Evolutionary conservation across 92 coral and sea anemone genomes (phyloP).

Genomic region (Anthopleura xanthogrammica): DNA sequence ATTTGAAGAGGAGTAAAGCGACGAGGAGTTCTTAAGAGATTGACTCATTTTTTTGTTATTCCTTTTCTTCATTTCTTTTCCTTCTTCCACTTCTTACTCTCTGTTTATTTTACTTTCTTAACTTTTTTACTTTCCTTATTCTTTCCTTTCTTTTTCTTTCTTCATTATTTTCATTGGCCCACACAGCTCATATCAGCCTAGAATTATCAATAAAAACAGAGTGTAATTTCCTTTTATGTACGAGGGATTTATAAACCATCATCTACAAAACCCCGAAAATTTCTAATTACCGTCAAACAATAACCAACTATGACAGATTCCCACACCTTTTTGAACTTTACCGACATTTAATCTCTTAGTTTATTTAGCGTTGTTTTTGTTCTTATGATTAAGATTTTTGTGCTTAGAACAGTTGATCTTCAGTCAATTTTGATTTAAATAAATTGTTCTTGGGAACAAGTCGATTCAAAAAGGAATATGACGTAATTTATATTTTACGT

Average conservation of each 20-base stretch:
- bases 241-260: background rate
- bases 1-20: no score
- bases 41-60: no score
- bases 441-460: no score
- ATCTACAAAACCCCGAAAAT: background rate
- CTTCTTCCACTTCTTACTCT: no score
- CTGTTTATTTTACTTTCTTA: no score
- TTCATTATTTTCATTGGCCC: no score
- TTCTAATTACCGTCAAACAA: conserved; percentile 6
- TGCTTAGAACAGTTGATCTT: background rate
- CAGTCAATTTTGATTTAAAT: background rate
- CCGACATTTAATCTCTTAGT: background rate
- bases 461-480: background rate
- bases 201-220: background rate
- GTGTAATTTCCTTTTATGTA: background rate
- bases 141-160: no score
- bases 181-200: no score
- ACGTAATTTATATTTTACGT: background rate
- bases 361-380: conserved; percentile 2
- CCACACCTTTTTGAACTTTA: conserved; percentile 1
- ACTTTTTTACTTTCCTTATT: no score
- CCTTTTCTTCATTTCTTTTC: no score
- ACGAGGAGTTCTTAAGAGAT: no score
- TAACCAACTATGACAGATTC: background rate
- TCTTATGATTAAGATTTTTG: background rate